These are phyloP conservation scores for Drosophila ustulata DNA, from an alignment of 2,888 invertebrate genomes.

Conservation along the genomic window DNA sequence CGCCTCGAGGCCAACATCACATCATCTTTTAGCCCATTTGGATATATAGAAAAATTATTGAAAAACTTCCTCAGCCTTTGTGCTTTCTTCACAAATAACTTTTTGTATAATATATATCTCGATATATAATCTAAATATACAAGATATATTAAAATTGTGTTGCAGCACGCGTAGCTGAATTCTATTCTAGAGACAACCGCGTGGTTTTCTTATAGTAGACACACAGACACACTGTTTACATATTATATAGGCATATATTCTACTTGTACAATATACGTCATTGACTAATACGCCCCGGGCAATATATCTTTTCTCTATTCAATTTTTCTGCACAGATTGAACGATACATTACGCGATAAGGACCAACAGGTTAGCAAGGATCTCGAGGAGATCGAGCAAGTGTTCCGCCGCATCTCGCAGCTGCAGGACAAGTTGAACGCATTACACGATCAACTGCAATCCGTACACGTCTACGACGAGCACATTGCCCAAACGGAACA, in stretches of 20 bases:
- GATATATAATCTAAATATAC: slow-evolving; percentile 23
- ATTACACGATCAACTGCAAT: slow-evolving; percentile 88
- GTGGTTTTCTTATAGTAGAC: slow-evolving; percentile 50
- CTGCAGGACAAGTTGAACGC: slow-evolving; percentile 89
- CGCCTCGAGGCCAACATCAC: slow-evolving; percentile 57
- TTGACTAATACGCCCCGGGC: slow-evolving; percentile 62
- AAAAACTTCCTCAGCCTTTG: slow-evolving; percentile 61
- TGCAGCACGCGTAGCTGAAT: slow-evolving; percentile 57
- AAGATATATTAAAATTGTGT: slow-evolving; percentile 27
- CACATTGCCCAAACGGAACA: slow-evolving; percentile 88
- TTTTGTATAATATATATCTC: slow-evolving; percentile 49
- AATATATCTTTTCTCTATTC: slow-evolving; percentile 25
- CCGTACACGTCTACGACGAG: slow-evolving; percentile 92
- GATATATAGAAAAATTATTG: slow-evolving; percentile 59
- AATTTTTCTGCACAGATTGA: slow-evolving; percentile 88
- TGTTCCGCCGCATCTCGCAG: slow-evolving; percentile 89
- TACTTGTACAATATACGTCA: slow-evolving; percentile 30
- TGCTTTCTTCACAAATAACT: slow-evolving; percentile 47
- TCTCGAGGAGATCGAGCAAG: slow-evolving; percentile 90
- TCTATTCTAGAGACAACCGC: slow-evolving; percentile 63
- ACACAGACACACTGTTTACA: slow-evolving; percentile 43
- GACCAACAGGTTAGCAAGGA: slow-evolving; percentile 90
- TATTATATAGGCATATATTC: slow-evolving; percentile 42
- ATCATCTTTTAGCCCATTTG: slow-evolving; percentile 42
- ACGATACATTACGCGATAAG: slow-evolving; percentile 91